Base-by-base conservation (phyloP, 2,888 invertebrate species). In the Agonopterix alstromeriana region DNA sequence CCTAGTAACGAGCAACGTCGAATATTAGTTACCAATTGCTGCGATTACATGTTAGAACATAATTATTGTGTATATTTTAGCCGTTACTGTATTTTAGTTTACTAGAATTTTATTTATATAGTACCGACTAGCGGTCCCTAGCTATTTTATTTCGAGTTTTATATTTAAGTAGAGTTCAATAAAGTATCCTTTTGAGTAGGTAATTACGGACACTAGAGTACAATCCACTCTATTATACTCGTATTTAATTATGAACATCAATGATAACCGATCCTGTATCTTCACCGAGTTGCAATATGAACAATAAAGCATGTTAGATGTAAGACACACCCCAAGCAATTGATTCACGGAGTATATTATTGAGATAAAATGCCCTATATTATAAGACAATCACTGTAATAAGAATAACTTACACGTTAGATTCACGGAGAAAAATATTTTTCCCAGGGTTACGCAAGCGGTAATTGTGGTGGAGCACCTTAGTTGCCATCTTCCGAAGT, bases 381-480 rank as follows among this genome's bases (percentile, higher is more conserved):
- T 79, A 70, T 85, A 85, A 82, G 82, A 65, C 69, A 77, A 75
- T 66, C 83, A 84, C 81, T 85, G 78, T 79, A 73, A 74, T 83
- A 80, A 82, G 70, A 77, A 76, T 81, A 72, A 82, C 80, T 85
- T 82, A 82, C 88, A 88, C 88, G 86, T 86, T 87, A 86, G 87
- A 88, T 88, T 88, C 85, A 88, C 88, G 88, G 87, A 83, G 82
- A 86, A 84, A 78, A 87, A 88, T 88, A 87, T 88, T 88, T 88
- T 88, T 76, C 87, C 88, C 87, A 87, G 88, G 87, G 87, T 88
- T 88, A 86, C 87, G 87, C 87, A 87, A 87, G 87, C 88, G 88
- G 88, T 88, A 86, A 82, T 82, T 87, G 86, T 87, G 86, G 87
- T 87, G 88, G 88, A 87, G 86, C 80, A 87, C 88, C 88, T 88